Base-by-base conservation (phyloP, 2,888 invertebrate genomes). In the Biston betularia region DNA sequence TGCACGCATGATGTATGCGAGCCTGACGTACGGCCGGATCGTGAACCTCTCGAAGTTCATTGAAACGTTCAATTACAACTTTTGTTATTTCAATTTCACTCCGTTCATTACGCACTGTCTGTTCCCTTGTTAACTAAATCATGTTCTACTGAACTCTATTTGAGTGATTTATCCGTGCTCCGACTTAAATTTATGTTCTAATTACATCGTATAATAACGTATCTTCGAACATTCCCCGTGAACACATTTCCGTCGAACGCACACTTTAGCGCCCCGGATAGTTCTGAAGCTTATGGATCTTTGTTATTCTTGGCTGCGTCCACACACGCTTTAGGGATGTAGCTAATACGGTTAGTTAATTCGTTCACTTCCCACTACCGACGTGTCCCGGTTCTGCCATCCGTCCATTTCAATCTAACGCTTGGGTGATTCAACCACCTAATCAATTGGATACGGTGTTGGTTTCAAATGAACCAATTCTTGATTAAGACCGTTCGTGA, bases 401-500 rank as follows among this genome's bases (percentile, higher is more conserved):
- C 80, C 82, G 84, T 83, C 81, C 79, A 76, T 79, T 82, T 81
- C 79, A 83, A 82, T 85, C 78, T 74, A 80, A 76, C 82, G 83
- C 80, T 79, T 75, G 77, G 75, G 75, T 75, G 81, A 82, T 71
- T 78, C 79, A 71, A 81, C 76, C 83, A 78, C 75, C 76, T 76
- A 88, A 87, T 88, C 86, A 85, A 89, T 88, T 79, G 80, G 84
- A 79, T 81, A 80, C 86, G 81, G 79, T 77, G 80, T 79, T 79
- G 81, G 80, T 78, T 84, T 77, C 77, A 77, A 82, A 78, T 78
- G 75, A 79, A 79, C 77, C 76, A 77, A 82, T 81, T 74, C 73
- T 69, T 70, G 73, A 75, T 71, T 65, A 73, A 73, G 68, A 75
- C 68, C 73, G 71, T 62, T 80, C 79, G 80, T 82, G 83, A 83